phyloP scores from a whole-genome alignment of 2,888 invertebrate species.

The Xylocampa areola region DNA sequence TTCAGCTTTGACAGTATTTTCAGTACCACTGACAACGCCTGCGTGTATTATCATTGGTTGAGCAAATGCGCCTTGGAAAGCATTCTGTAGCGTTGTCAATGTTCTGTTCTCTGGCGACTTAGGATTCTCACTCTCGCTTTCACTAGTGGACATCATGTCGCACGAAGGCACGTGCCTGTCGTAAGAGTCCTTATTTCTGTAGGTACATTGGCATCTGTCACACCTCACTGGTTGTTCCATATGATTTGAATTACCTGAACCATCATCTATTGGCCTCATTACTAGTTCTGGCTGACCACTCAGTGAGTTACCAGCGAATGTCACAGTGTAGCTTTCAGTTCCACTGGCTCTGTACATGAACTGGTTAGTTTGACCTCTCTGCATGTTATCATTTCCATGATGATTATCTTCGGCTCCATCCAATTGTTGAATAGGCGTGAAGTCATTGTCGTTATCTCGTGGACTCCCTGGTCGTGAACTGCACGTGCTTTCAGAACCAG shows the following conservation, averaged over 20 bases:
- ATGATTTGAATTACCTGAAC: conserved; percentile 78
- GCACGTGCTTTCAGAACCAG: conserved; percentile 88
- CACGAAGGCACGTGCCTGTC: conserved; percentile 94
- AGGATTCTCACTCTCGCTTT: conserved; percentile 94
- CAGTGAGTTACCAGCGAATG: conserved; percentile 87
- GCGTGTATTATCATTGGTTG: conserved; percentile 87
- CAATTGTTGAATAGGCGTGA: conserved; percentile 90
- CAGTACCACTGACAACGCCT: conserved; percentile 83
- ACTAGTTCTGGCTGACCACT: conserved; percentile 85
- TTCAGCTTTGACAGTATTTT: conserved; percentile 86
- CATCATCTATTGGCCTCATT: conserved; percentile 84
- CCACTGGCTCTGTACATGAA: conserved; percentile 86
- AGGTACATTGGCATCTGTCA: conserved; percentile 96
- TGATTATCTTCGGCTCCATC: conserved; percentile 92
- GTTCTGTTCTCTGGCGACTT: conserved; percentile 89
- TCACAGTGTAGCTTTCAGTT: conserved; percentile 86
- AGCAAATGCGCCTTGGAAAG: conserved; percentile 86
- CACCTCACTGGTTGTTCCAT: conserved; percentile 95
- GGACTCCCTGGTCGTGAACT: conserved; percentile 86
- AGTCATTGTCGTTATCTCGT: conserved; percentile 73
- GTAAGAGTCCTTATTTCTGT: conserved; percentile 94
- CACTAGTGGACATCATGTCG: conserved; percentile 94
- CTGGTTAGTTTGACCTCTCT: conserved; percentile 80
- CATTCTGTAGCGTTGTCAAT: conserved; percentile 85
- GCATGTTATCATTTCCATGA: conserved; percentile 74